Conservation (phyloP, 2,888 invertebrate species). For the Eugnorisma glareosa region DNA sequence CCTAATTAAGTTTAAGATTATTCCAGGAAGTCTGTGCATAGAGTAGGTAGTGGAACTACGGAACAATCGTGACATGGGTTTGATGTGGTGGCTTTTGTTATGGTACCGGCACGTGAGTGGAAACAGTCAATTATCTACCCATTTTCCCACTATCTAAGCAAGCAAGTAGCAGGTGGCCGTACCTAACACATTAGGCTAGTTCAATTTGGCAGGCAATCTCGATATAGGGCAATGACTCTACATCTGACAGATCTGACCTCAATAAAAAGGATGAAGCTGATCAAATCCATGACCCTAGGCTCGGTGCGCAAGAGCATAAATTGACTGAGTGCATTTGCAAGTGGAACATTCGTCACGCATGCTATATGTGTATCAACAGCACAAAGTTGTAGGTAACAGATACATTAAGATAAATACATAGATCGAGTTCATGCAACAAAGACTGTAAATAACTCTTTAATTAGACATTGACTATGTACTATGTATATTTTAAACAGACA, state of each 20-base stretch:
- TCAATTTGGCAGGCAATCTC: neutral
- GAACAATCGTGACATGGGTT: neutral
- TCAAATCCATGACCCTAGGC: slow-evolving; percentile 5
- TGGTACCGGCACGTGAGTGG: neutral
- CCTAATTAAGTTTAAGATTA: too few relatives aligned
- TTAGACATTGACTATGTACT: too few relatives aligned
- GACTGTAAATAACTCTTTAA: too few relatives aligned
- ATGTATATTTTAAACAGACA: too few relatives aligned
- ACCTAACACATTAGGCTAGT: neutral
- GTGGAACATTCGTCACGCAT: neutral
- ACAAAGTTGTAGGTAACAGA: neutral
- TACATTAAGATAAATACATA: neutral
- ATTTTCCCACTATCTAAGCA: neutral
- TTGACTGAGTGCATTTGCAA: slow-evolving; percentile 9
- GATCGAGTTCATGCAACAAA: neutral
- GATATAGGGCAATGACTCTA: neutral
- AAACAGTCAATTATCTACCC: too few relatives aligned
- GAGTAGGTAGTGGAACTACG: neutral
- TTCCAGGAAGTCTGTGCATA: neutral
- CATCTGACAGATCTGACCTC: neutral
- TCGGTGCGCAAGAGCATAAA: neutral
- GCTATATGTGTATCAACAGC: neutral
- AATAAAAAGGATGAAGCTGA: slow-evolving; percentile 16
- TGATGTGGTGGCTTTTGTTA: neutral
- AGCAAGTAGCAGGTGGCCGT: neutral